Evolutionary conservation across 2,113 vertebrate species (phyloP).

Genomic region (Sardina pilchardus): DNA sequence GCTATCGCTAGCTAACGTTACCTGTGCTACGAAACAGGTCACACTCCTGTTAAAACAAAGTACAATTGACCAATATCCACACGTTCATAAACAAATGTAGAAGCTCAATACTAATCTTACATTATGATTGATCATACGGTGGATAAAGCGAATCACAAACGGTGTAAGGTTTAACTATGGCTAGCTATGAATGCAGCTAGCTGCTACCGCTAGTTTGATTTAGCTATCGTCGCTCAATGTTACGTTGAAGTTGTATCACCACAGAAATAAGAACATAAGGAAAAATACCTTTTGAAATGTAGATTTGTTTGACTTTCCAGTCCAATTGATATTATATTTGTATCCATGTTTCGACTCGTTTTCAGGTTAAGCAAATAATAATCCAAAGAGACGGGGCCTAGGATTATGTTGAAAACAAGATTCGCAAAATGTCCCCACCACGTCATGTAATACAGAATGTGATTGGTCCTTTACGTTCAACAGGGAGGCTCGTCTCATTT

Average conservation of each 20-base stretch:
- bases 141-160: background rate
- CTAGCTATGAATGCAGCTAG: background rate
- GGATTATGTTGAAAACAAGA: background rate
- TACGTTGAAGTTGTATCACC: background rate
- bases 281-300: slow-evolving; percentile 11
- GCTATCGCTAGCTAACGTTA: background rate
- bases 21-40: background rate
- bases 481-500: slow-evolving; percentile 3
- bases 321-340: background rate
- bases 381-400: background rate
- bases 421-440: background rate
- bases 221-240: background rate
- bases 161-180: background rate
- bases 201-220: background rate
- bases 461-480: slow-evolving; percentile 2
- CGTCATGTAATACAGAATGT: background rate
- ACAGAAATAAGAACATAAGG: background rate
- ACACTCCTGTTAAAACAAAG: too few species aligned
- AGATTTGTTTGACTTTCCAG: background rate
- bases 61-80: background rate
- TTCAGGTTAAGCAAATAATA: background rate
- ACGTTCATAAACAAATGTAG: background rate
- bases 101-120: background rate
- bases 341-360: background rate
- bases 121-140: background rate